Base-by-base conservation (phyloP, 2,888 invertebrate genomes). In the Macaria liturata region DNA sequence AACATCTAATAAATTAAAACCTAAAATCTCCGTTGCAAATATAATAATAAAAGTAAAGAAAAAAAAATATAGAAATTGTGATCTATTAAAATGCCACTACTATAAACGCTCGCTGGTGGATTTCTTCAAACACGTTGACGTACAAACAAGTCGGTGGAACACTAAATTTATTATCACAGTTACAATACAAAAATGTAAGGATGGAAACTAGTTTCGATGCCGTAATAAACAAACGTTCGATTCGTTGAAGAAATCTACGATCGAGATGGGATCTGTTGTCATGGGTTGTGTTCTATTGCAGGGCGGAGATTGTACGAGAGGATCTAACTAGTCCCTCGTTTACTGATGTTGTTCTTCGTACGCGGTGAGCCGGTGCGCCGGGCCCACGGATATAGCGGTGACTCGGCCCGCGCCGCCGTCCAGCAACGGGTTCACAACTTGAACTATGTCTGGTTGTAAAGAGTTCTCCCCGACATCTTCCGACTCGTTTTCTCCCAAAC, bases 121-220 rank as follows among this genome's bases (percentile, higher is more conserved):
- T 88, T 88, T 87, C 90, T 88, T 88, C 88, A 86, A 83, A 75
- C 70, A 74, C 75, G 73, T 78, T 80, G 77, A 80, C 78, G 81
- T 83, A 81, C 34, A 83, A 83, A 86, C 83, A 84, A 86, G 80
- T 89, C 88, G 88, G 88, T 89, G 90, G 90, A 88, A 83, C 87
- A 82, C 84, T 89, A 88, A 87, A 85, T 84, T 88, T 88, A 90
- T 83, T 89, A 90, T 90, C 90, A 90, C 90, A 90, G 91, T 89
- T 90, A 86, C 85, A 89, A 88, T 89, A 90, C 86, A 87, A 84
- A 60, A 83, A 82, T 66, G 79, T 82, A 83, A 75, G 86, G 84
- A 87, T 85, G 83, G 85, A 84, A 83, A 81, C 81, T 80, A 78
- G 78, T 75, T 75, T 79, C 78, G 78, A 71, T 71, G 70, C 59